These are phyloP conservation scores for Acanthurus lineatus DNA, from an alignment of 2,797 vertebrate species.

Conservation along the genomic window DNA sequence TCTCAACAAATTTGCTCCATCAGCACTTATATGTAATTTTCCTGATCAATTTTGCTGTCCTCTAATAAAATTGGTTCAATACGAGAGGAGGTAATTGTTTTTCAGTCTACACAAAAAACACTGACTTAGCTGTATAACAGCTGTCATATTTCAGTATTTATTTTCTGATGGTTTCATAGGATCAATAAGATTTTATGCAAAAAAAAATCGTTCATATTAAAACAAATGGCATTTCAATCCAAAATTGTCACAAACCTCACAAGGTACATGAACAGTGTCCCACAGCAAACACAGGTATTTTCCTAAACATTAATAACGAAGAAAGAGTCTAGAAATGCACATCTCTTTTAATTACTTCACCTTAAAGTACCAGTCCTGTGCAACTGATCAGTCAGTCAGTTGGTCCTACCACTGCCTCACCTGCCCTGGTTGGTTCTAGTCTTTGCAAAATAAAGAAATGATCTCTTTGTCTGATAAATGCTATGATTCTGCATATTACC, in stretches of 20 bases:
- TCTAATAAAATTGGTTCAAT: slow-evolving; percentile 71
- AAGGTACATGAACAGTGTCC: background rate
- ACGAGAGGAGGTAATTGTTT: slow-evolving; percentile 63
- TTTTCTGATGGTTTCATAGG: slow-evolving; percentile 13
- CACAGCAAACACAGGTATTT: slow-evolving; percentile 27
- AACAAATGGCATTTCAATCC: slow-evolving; percentile 4
- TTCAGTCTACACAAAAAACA: slow-evolving; percentile 47
- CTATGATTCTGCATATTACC: no score
- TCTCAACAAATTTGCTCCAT: slow-evolving; percentile 72
- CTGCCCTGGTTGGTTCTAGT: background rate
- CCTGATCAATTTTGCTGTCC: slow-evolving; percentile 78
- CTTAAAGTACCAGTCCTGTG: background rate
- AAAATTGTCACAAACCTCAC: slow-evolving; percentile 8
- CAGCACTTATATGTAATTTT: slow-evolving; percentile 83
- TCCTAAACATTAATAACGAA: slow-evolving; percentile 6
- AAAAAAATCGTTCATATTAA: background rate
- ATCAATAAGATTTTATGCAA: background rate
- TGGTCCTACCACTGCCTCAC: background rate
- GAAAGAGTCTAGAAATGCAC: background rate
- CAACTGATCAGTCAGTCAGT: background rate
- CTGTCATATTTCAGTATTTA: slow-evolving; percentile 13
- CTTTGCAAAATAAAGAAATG: no score
- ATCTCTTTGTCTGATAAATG: no score
- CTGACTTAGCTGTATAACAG: slow-evolving; percentile 7
- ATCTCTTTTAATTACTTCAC: slow-evolving; percentile 9